Conservation (phyloP, 2,113 vertebrate species). For the Brachionichthys hirsutus region DNA sequence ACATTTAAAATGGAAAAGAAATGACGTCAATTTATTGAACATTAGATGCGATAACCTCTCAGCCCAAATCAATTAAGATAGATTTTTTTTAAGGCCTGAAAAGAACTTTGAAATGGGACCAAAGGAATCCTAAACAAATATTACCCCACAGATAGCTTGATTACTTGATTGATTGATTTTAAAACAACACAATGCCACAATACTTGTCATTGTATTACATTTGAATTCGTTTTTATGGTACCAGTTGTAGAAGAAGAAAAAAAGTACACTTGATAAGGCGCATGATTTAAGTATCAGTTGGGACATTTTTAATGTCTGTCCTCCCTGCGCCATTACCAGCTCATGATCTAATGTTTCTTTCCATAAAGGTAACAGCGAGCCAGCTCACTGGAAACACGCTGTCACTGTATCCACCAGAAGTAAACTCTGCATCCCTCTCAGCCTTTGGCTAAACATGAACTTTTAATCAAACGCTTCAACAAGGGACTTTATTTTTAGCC, state of each 20-base stretch:
- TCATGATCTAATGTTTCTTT: conserved; percentile 7
- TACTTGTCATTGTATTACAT: not conserved
- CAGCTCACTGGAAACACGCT: conserved; percentile 58
- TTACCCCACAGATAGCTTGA: too few relatives aligned
- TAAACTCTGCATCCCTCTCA: conserved; percentile 13
- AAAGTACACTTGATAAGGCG: too few relatives aligned
- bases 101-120: too few relatives aligned
- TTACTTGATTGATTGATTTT: too few relatives aligned
- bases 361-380: conserved; percentile 39
- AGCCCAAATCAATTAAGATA: too few relatives aligned
- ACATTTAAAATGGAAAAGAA: not conserved
- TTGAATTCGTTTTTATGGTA: not conserved
- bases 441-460: not conserved
- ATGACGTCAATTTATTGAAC: too few relatives aligned
- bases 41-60: too few relatives aligned
- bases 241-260: too few relatives aligned
- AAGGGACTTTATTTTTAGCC: conserved; percentile 11
- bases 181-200: not conserved
- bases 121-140: too few relatives aligned
- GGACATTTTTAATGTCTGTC: not conserved
- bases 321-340: not conserved
- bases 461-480: conserved; percentile 8
- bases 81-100: too few relatives aligned
- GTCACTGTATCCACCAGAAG: conserved; percentile 40
- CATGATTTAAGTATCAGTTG: not conserved